phyloP scores from a whole-genome alignment of 2,888 invertebrate genomes.

The Drosophila formosana region DNA sequence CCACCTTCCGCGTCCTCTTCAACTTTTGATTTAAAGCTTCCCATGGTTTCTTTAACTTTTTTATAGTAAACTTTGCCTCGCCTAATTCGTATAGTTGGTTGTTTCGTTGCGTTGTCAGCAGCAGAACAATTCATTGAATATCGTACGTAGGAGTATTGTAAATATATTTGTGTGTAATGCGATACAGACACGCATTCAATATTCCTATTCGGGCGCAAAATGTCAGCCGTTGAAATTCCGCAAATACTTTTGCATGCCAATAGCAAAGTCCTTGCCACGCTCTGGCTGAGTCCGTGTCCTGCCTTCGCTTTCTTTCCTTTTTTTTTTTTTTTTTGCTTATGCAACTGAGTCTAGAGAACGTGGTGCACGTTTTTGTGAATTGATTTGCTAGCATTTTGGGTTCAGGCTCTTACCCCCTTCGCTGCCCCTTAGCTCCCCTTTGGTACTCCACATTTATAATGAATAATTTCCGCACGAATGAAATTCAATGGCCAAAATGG shows the following conservation, averaged over 20 bases:
- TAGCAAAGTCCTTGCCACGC: slow-evolving; percentile 26
- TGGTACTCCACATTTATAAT: slow-evolving; percentile 65
- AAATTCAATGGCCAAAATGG: slow-evolving; percentile 72
- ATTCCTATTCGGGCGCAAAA: slow-evolving; percentile 42
- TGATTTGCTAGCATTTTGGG: slow-evolving; percentile 66
- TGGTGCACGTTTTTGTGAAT: slow-evolving; percentile 62
- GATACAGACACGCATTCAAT: slow-evolving; percentile 72
- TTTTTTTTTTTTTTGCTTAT: slow-evolving; percentile 22
- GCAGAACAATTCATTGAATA: slow-evolving; percentile 22
- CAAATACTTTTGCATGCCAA: slow-evolving; percentile 65
- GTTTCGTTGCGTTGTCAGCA: slow-evolving; percentile 35
- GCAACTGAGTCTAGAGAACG: slow-evolving; percentile 42
- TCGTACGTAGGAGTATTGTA: slow-evolving; percentile 2
- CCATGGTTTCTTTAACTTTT: slow-evolving; percentile 19
- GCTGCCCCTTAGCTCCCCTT: background rate
- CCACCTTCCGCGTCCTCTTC: slow-evolving; percentile 1
- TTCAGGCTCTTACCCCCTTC: slow-evolving; percentile 5
- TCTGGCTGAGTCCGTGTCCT: background rate
- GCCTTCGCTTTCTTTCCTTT: slow-evolving; percentile 18
- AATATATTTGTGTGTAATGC: slow-evolving; percentile 64
- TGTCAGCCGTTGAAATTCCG: slow-evolving; percentile 66
- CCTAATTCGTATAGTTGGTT: slow-evolving; percentile 34
- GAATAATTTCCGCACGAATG: slow-evolving; percentile 79
- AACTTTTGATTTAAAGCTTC: slow-evolving; percentile 16
- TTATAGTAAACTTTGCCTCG: slow-evolving; percentile 10